A percentile compares a stretch with the other conserved stretches of the same genome.
Conservation (phyloP, 2,113 vertebrate species). For the Cyanoderma ruficeps region DNA sequence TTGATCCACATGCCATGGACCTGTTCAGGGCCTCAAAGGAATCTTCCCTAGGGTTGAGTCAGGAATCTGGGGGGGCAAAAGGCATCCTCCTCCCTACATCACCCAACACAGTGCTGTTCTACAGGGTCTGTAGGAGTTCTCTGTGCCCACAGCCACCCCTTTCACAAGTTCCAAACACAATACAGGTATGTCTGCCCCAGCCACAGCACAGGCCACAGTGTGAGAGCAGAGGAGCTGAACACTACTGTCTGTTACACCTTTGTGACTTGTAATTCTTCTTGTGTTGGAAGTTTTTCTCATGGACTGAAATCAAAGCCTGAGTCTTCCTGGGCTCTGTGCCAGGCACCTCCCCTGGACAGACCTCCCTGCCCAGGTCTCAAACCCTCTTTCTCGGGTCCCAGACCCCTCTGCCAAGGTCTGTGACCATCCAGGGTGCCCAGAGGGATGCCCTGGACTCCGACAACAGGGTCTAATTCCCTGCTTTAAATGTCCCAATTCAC, state of each 20-base stretch:
- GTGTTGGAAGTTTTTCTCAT: no score
- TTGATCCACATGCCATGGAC: background rate
- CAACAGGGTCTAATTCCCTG: background rate
- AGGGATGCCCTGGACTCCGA: no score
- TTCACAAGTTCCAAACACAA: accelerated
- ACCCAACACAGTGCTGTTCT: background rate
- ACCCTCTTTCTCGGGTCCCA: no score
- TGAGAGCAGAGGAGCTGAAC: background rate
- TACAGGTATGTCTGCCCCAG: accelerated
- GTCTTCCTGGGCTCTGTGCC: no score
- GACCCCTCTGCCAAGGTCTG: no score
- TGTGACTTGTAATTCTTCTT: no score
- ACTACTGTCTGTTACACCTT: no score
- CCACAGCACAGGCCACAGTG: accelerated
- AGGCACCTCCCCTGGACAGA: no score
- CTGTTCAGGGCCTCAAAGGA: background rate
- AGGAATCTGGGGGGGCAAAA: background rate
- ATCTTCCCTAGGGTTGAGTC: background rate
- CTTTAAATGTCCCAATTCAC: background rate
- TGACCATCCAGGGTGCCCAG: no score
- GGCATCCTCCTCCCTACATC: background rate
- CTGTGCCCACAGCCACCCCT: background rate
- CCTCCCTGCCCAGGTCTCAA: no score
- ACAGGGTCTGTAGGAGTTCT: background rate
- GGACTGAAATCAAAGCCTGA: no score